phyloP scores from a whole-genome alignment of 2,888 invertebrate genomes.

The Pyrrhosoma nymphula region DNA sequence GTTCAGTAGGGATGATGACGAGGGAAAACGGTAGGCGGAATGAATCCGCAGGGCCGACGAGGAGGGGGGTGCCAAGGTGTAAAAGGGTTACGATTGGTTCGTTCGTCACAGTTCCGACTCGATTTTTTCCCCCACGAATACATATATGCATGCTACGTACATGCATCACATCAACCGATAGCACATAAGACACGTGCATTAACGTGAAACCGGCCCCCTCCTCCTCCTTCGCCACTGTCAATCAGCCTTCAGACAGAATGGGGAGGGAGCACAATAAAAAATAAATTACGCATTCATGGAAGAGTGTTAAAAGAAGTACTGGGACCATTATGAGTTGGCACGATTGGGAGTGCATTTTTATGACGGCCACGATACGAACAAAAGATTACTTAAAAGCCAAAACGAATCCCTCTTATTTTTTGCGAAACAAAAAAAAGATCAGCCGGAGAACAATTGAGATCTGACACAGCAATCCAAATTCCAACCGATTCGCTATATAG shows the following conservation, averaged over 20 bases:
- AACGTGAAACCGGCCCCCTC: background rate
- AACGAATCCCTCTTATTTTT: background rate
- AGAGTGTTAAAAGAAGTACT: background rate
- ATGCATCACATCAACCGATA: background rate
- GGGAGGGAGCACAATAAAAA: background rate
- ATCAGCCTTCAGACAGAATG: background rate
- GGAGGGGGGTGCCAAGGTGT: background rate
- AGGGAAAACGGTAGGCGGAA: background rate
- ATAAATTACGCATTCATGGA: constrained; percentile 20
- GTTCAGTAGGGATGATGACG: background rate
- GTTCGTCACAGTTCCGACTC: constrained; percentile 55
- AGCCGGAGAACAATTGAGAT: background rate
- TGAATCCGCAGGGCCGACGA: too few species aligned
- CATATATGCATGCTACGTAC: background rate
- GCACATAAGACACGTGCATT: constrained; percentile 19
- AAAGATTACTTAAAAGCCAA: background rate
- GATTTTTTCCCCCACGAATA: background rate
- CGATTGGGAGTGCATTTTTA: background rate
- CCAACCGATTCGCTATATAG: background rate
- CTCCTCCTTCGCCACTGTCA: background rate
- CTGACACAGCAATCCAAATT: background rate
- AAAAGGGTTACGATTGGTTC: constrained; percentile 45
- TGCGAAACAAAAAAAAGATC: background rate
- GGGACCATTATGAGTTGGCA: background rate
- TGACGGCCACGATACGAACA: background rate